Evolutionary conservation across 2,888 invertebrate genomes (phyloP).

Genomic region (Cryptus armator): DNA sequence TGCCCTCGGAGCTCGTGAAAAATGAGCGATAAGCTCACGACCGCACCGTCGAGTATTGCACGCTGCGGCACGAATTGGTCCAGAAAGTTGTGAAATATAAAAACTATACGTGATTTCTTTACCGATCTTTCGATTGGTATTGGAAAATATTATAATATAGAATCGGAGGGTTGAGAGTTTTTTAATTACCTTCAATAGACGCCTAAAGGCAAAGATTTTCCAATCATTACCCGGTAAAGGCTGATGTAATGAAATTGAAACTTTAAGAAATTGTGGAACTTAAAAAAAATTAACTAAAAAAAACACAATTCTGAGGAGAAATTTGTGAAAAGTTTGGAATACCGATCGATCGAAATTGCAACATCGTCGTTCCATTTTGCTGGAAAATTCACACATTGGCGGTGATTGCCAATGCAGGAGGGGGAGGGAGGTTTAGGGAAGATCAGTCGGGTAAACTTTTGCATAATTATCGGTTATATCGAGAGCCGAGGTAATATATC

Average conservation of each 20-base stretch:
- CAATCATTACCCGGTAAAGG: too few relatives aligned
- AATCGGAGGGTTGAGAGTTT: background rate
- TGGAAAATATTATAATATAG: background rate
- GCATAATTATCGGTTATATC: constrained; percentile 80
- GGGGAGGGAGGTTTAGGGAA: constrained; percentile 7
- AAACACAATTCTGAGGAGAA: too few relatives aligned
- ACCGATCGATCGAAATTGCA: background rate
- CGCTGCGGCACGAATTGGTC: constrained; percentile 47
- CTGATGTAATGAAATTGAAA: too few relatives aligned
- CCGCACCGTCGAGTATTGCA: constrained; percentile 35
- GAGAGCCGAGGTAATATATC: constrained; percentile 57
- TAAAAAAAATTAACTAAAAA: too few relatives aligned
- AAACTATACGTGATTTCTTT: background rate
- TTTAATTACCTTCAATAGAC: background rate
- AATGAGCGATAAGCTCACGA: constrained; percentile 75
- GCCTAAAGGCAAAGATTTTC: too few relatives aligned
- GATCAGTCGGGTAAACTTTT: constrained; percentile 75
- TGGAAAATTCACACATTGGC: background rate
- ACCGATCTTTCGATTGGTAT: background rate
- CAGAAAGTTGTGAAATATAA: constrained; percentile 20
- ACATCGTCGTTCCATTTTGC: background rate
- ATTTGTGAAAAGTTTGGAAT: too few relatives aligned
- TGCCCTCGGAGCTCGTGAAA: constrained; percentile 72
- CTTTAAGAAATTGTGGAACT: too few relatives aligned
- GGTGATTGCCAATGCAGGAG: background rate